Evolutionary conservation across 2,888 invertebrate genomes (phyloP), one percentile per base, ranked within the genome.

Genomic region (Nesidiocoris tenuis): DNA sequence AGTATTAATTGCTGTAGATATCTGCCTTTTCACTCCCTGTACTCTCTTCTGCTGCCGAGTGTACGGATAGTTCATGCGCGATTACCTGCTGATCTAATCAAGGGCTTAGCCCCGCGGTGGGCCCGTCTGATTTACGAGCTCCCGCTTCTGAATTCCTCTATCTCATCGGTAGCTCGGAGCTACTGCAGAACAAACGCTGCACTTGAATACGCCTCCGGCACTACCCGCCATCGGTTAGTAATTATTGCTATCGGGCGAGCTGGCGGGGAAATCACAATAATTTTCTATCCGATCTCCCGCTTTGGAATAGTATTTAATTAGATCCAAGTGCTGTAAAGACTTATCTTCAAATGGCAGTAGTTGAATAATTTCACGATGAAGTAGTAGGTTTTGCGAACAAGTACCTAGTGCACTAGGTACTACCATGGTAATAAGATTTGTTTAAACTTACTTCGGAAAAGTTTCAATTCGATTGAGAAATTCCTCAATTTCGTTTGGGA

Each of bases 51-150:
- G 9, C 18, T 24, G 22, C 54, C 54, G 1, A 17, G 64, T 12
- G 54, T 54, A 22, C 74, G 63, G 74, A 74, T 74, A 74, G 74
- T 74, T 74, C 74, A 74, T 74, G 72, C 23, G 56, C 74, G 74
- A 74, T 74, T 74, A 74, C 74, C 74, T 64, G 16, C 64, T 54
- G 74, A 74, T 74, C 74, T 74, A 74, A 74, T 74, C 74, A 74
- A 74, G 74, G 74, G 64, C 64, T 74, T 74, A 64, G 22, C 71
- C 71, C n/a, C 63, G 21, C 63, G 22, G 16, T 17, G 55, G 56
- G 25, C 39, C 72, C 21, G 63, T 18, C 55, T 74, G 74, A 74
- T 74, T 74, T 74, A 74, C 23, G n/a, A 74, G 56, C 12, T 17
- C 18, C 5, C 39, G n/a, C 68, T 1, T 16, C 56, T 19, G 22